These are phyloP conservation scores for Poeciliopsis prolifica DNA, from an alignment of 2,113 vertebrate genomes.

Conservation along the genomic window DNA sequence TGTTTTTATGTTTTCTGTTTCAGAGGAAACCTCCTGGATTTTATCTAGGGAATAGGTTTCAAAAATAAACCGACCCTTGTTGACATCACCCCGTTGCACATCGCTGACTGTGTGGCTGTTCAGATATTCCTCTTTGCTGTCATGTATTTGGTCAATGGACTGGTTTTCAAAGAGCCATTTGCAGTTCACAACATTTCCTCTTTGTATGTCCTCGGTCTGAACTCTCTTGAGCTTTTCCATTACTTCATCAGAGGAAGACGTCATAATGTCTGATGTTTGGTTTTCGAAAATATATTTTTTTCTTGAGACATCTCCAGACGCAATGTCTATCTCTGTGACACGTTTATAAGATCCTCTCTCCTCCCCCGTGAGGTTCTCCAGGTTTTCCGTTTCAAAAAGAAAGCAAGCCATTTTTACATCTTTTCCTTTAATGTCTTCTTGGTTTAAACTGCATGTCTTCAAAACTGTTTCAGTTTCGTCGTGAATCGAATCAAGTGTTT, in stretches of 20 bases:
- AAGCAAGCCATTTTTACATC: conserved; percentile 86
- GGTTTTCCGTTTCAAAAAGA: conserved; percentile 90
- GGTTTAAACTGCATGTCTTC: conserved; percentile 81
- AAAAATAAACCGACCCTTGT: conserved; percentile 88
- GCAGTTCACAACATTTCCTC: conserved; percentile 86
- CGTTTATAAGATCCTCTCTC: conserved; percentile 79
- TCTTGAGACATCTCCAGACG: conserved; percentile 87
- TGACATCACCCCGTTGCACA: conserved; percentile 87
- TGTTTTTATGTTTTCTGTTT: conserved; percentile 61
- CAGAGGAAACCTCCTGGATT: conserved; percentile 84
- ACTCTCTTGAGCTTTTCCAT: conserved; percentile 84
- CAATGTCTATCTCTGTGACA: conserved; percentile 85
- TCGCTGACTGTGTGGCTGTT: conserved; percentile 81
- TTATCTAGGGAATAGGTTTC: conserved; percentile 88
- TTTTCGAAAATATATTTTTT: conserved; percentile 92
- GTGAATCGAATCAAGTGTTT: conserved; percentile 84
- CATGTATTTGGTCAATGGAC: conserved; percentile 82
- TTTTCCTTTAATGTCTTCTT: conserved; percentile 87
- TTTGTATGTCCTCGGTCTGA: conserved; percentile 87
- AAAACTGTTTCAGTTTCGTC: conserved; percentile 79
- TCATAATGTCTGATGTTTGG: conserved; percentile 85
- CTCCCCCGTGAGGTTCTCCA: conserved; percentile 84
- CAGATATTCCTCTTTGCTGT: conserved; percentile 69
- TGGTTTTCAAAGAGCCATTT: conserved; percentile 92
- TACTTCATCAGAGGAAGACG: conserved; percentile 83